These are phyloP conservation scores for Uromys caudimaculatus DNA, from an alignment of 2,797 vertebrate genomes.

Conservation along the genomic window DNA sequence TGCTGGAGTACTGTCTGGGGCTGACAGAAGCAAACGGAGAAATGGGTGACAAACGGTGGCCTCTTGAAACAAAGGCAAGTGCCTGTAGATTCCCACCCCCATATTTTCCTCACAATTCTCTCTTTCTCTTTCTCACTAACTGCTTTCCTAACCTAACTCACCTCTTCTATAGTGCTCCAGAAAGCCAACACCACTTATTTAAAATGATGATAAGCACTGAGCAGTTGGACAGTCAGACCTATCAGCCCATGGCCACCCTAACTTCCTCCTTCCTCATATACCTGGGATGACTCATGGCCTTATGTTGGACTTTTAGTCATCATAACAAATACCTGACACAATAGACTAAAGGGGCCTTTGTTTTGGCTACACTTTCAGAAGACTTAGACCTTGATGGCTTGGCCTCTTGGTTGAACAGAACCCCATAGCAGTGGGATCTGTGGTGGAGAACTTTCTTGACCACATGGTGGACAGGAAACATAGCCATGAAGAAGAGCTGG, in stretches of 20 bases:
- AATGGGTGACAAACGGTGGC: background rate
- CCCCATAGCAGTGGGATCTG: too few species aligned
- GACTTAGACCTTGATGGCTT: background rate
- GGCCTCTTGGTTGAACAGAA: background rate
- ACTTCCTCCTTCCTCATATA: background rate
- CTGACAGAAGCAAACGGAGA: too few species aligned
- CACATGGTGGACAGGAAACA: background rate
- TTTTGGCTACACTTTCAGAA: background rate
- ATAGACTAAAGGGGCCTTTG: background rate
- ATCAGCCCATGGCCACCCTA: background rate
- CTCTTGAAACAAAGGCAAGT: background rate
- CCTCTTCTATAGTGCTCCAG: background rate
- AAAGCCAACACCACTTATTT: background rate
- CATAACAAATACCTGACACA: background rate
- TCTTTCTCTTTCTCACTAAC: background rate
- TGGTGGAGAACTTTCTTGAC: background rate
- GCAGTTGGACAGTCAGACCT: background rate
- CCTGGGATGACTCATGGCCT: background rate
- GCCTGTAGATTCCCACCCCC: too few species aligned
- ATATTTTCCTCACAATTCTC: rapidly evolving
- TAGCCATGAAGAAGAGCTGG: background rate
- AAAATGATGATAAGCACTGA: background rate
- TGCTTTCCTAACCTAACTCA: background rate
- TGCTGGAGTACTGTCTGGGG: background rate
- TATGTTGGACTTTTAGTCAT: background rate